Conservation (phyloP, 2,797 vertebrate genomes). For the Arctocebus calabarensis region DNA sequence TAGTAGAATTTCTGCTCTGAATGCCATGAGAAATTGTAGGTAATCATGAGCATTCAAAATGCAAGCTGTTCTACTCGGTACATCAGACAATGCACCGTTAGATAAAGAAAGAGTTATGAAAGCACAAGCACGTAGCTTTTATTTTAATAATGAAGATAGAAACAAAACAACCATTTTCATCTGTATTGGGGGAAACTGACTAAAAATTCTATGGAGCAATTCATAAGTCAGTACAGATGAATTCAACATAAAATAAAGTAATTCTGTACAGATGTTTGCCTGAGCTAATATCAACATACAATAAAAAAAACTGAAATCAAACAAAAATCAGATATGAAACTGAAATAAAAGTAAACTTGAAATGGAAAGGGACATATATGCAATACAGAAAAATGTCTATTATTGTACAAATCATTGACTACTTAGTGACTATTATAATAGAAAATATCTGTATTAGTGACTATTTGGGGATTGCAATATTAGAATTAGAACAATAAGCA, state of each 20-base stretch:
- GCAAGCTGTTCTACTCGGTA: constrained; percentile 37
- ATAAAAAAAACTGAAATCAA: neutral
- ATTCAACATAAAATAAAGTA: neutral
- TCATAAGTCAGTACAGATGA: neutral
- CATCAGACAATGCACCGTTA: constrained; percentile 68
- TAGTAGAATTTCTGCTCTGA: constrained; percentile 64
- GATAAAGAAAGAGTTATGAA: constrained; percentile 59
- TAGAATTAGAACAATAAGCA: neutral
- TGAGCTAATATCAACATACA: neutral
- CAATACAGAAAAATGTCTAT: neutral
- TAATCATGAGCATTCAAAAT: constrained; percentile 72
- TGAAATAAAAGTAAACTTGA: constrained; percentile 30
- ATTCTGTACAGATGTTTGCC: neutral
- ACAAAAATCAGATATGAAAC: neutral
- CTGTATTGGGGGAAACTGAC: neutral
- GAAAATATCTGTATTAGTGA: neutral
- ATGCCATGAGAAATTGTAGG: constrained; percentile 65
- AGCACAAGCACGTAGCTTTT: constrained; percentile 16
- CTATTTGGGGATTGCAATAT: neutral
- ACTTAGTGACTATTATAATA: neutral
- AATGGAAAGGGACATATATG: neutral
- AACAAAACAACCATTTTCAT: constrained; percentile 72
- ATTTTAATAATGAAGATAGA: constrained; percentile 69
- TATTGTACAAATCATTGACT: neutral
- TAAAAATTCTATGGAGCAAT: neutral